Conservation (phyloP, 2,113 vertebrate species). For the Oceanodroma tethys region DNA sequence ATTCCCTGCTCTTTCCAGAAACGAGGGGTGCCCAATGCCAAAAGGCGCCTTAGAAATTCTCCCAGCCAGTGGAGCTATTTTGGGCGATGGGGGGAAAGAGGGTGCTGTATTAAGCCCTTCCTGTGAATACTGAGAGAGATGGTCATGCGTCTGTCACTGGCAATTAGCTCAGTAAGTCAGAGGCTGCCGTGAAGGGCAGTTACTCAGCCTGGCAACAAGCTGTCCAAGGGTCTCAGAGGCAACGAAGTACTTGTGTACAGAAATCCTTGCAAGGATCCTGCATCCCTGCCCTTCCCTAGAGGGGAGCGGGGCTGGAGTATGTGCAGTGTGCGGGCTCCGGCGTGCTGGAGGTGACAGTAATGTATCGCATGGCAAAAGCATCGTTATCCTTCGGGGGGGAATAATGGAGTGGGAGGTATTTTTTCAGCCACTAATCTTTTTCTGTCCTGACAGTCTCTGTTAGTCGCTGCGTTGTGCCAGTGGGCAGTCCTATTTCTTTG, state of each 20-base stretch:
- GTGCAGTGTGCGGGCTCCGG: fast-evolving
- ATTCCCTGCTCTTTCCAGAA: background rate
- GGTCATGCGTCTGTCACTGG: background rate
- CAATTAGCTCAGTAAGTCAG: background rate
- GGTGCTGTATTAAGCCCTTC: background rate
- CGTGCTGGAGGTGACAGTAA: background rate
- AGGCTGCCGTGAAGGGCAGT: background rate
- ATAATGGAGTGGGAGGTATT: background rate
- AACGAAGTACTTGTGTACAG: fast-evolving
- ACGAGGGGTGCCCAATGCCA: fast-evolving
- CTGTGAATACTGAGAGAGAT: fast-evolving
- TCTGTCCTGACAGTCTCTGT: background rate
- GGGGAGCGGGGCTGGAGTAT: background rate
- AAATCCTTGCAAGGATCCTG: background rate
- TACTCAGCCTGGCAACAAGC: background rate
- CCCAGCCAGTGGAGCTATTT: fast-evolving
- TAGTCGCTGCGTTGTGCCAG: background rate
- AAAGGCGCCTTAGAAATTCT: too few species aligned
- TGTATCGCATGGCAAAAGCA: background rate
- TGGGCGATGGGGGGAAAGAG: background rate
- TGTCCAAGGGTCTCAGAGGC: background rate
- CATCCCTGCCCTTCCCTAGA: background rate
- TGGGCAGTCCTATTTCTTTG: background rate
- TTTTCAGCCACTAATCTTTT: background rate
- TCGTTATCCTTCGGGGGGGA: background rate